Evolutionary conservation across 2,113 vertebrate genomes (phyloP).

Genomic region (Struthidea cinerea): DNA sequence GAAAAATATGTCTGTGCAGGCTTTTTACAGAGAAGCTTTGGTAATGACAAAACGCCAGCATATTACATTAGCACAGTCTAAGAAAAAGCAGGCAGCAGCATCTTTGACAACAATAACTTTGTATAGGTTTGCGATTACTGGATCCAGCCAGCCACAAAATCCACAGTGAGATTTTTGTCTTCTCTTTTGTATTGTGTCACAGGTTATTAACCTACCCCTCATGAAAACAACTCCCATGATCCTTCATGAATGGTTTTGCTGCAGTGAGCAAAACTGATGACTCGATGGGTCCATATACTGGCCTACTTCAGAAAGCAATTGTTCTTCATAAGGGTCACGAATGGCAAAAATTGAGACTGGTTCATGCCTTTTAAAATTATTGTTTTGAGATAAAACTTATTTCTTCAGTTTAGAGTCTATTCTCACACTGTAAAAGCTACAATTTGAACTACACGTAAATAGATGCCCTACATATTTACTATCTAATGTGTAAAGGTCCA

Average conservation of each 20-base stretch:
- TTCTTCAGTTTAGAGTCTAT: background rate
- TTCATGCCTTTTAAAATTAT: background rate
- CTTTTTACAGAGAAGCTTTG: background rate
- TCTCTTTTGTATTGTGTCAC: conserved; percentile 29
- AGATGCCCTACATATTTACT: background rate
- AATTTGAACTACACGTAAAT: background rate
- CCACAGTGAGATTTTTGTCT: conserved; percentile 25
- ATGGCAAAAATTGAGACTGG: background rate
- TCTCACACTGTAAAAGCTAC: background rate
- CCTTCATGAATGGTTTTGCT: conserved; percentile 6
- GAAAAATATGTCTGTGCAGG: background rate
- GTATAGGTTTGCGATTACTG: background rate
- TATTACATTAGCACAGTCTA: background rate
- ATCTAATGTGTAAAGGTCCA: background rate
- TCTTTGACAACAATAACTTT: background rate
- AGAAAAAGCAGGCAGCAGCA: background rate
- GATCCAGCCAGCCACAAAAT: conserved; percentile 31
- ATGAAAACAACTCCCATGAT: conserved; percentile 29
- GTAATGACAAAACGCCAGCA: background rate
- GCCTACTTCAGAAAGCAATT: conserved; percentile 17
- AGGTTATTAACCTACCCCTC: conserved; percentile 41
- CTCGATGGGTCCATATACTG: background rate
- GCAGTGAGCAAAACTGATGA: conserved; percentile 22
- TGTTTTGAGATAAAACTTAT: background rate
- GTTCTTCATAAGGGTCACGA: background rate